Conservation (phyloP, 2,797 vertebrate genomes). For the Centropyge bicolor region DNA sequence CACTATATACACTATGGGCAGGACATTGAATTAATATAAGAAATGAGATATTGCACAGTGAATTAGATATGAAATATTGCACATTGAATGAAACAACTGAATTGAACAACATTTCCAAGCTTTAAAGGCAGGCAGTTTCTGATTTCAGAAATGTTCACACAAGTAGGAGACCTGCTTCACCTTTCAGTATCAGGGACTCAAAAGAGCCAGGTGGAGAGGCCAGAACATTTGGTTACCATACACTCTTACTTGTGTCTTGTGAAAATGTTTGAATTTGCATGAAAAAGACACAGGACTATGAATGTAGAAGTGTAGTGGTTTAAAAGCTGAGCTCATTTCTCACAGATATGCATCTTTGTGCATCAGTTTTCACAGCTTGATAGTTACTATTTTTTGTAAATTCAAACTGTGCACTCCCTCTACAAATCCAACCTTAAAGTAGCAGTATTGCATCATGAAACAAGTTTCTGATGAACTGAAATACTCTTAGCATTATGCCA, state of each 20-base stretch:
- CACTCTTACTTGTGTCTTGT: background rate
- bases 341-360: background rate
- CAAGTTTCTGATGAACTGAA: background rate
- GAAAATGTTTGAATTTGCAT: background rate
- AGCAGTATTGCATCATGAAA: background rate
- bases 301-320: background rate
- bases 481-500: background rate
- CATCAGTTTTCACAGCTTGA: background rate
- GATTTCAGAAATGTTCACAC: background rate
- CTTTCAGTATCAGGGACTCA: background rate
- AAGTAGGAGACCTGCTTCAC: background rate
- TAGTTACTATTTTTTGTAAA: background rate
- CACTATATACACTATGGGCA: no score
- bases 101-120: background rate
- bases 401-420: background rate
- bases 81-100: no score
- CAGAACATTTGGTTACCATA: background rate
- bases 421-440: background rate
- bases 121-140: conserved; percentile 9
- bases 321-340: background rate
- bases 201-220: background rate
- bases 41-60: no score
- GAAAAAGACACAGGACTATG: background rate
- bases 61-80: no score
- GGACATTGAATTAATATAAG: no score